Conservation (phyloP, 2,888 invertebrate genomes). For the Eucriotettix oculatus region DNA sequence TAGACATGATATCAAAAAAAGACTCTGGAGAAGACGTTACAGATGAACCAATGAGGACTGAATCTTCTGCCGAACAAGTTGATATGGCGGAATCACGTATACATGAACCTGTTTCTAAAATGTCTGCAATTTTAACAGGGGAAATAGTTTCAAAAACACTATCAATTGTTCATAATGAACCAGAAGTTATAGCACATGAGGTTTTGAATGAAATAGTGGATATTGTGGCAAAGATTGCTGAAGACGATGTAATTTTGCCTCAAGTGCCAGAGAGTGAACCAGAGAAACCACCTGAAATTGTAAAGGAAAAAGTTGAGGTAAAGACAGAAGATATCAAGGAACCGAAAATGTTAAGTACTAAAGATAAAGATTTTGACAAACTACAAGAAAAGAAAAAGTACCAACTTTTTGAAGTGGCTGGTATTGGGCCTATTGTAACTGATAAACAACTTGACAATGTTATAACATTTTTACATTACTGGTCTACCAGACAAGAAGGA, state of each 20-base stretch:
- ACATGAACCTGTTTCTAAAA: not conserved
- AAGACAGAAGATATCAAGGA: slow-evolving; percentile 1
- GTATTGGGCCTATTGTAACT: slow-evolving; percentile 40
- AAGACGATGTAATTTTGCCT: too few species aligned
- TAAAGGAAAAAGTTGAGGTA: slow-evolving; percentile 3
- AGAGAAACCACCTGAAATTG: slow-evolving; percentile 6
- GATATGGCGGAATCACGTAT: not conserved
- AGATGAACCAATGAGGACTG: not conserved
- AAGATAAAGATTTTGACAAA: slow-evolving; percentile 3
- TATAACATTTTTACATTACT: slow-evolving; percentile 29
- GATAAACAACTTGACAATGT: slow-evolving; percentile 32
- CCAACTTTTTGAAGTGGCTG: slow-evolving; percentile 27
- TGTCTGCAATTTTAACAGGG: not conserved
- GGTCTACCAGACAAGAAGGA: slow-evolving; percentile 39
- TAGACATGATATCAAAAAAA: not conserved
- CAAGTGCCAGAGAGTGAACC: not conserved
- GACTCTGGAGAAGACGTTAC: not conserved
- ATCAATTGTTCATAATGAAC: too few species aligned
- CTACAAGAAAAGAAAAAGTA: slow-evolving; percentile 7
- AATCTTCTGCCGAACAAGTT: not conserved
- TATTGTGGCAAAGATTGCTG: too few species aligned
- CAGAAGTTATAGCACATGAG: too few species aligned
- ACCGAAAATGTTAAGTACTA: not conserved
- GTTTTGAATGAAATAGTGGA: too few species aligned
- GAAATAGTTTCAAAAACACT: not conserved